Evolutionary conservation across 2,113 vertebrate genomes (phyloP).

Genomic region (Anas platyrhynchos): DNA sequence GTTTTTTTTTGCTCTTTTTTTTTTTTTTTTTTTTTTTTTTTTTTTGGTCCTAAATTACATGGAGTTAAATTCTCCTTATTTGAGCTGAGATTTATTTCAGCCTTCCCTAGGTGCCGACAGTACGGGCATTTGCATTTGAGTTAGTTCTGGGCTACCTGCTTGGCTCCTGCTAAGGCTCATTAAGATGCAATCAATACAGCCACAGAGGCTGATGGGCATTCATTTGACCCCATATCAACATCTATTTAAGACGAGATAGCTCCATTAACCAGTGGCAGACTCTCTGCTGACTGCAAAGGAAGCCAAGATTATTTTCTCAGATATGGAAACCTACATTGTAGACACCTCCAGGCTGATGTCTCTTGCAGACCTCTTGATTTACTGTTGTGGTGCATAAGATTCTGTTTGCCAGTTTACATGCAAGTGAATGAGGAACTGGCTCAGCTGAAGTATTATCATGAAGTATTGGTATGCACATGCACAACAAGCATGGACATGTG

Average conservation of each 20-base stretch:
- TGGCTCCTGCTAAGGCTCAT: not conserved
- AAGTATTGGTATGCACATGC: not conserved
- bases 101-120: not conserved
- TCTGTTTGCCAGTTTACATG: fast-evolving
- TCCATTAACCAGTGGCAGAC: not conserved
- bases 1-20: fast-evolving
- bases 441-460: fast-evolving
- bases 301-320: not conserved
- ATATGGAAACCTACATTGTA: not conserved
- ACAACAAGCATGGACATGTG: not conserved
- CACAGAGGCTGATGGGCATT: not conserved
- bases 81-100: not conserved
- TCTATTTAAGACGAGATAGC: not conserved
- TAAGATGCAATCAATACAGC: not conserved
- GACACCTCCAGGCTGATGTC: not conserved
- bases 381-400: not conserved
- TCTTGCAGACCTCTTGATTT: not conserved
- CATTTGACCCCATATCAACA: not conserved
- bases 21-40: too few relatives aligned
- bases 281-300: not conserved
- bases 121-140: not conserved
- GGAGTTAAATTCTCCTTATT: not conserved
- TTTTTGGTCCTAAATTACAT: not conserved
- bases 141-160: not conserved
- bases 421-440: not conserved